Percentiles rank a stretch among this genome's conserved stretches.
phyloP scores from a whole-genome alignment of 2,113 vertebrate genomes.

The Pteronura brasiliensis region DNA sequence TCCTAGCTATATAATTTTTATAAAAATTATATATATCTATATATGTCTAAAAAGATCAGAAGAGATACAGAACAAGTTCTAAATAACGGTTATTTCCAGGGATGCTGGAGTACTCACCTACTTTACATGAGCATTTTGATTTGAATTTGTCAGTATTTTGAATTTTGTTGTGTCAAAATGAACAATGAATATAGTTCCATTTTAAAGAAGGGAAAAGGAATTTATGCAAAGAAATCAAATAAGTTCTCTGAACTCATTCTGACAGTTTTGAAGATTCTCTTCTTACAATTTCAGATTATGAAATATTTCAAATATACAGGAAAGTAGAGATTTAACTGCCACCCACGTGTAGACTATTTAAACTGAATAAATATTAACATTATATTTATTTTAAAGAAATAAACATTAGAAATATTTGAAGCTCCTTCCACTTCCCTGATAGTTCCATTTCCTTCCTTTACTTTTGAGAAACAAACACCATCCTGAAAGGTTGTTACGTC shows the following conservation, averaged over 20 bases:
- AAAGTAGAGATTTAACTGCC: background rate
- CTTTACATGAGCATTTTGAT: background rate
- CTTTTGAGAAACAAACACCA: background rate
- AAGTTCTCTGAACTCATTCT: background rate
- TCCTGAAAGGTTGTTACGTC: background rate
- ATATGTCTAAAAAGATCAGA: background rate
- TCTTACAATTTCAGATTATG: background rate
- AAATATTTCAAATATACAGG: background rate
- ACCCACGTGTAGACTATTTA: background rate
- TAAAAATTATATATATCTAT: background rate
- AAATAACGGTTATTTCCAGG: background rate
- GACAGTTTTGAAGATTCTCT: background rate
- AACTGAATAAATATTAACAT: background rate
- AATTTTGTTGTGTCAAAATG: background rate
- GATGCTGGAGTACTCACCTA: background rate
- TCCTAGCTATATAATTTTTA: background rate
- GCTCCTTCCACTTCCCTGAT: background rate
- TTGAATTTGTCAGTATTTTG: background rate
- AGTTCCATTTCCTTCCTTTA: background rate
- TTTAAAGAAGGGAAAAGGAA: background rate
- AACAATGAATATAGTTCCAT: background rate
- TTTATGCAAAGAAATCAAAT: background rate
- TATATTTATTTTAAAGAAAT: background rate
- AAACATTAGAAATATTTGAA: background rate
- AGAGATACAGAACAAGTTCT: background rate